A percentile compares a stretch with the other conserved stretches of the same genome.
phyloP scores from a whole-genome alignment of 2,888 invertebrate genomes.

The Agrotis exclamationis region DNA sequence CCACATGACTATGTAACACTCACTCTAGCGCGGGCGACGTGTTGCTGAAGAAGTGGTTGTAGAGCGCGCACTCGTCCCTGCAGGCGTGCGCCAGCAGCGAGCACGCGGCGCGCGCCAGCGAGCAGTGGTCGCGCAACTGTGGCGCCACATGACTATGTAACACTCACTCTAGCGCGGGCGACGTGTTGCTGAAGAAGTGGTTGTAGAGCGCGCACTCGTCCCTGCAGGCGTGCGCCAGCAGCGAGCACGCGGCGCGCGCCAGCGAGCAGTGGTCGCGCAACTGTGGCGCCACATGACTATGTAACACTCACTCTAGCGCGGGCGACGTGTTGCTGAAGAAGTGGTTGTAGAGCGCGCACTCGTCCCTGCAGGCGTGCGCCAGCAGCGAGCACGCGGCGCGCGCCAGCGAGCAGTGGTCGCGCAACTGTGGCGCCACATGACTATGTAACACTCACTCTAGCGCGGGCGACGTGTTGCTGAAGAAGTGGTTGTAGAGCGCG shows the following conservation, averaged over 20 bases:
- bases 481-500: conserved; percentile 97
- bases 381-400: conserved; percentile 95
- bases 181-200: conserved; percentile 96
- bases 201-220: conserved; percentile 98
- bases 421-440: conserved; percentile 84
- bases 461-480: conserved; percentile 92
- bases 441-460: conserved; percentile 90
- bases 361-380: conserved; percentile 98
- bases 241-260: conserved; percentile 93
- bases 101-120: conserved; percentile 94
- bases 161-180: conserved; percentile 92
- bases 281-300: neutral
- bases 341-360: conserved; percentile 97
- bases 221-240: conserved; percentile 97
- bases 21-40: conserved; percentile 93
- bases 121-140: conserved; percentile 92
- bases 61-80: conserved; percentile 98
- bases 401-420: conserved; percentile 83
- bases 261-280: conserved; percentile 93
- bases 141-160: neutral
- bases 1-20: conserved; percentile 67
- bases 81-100: conserved; percentile 98
- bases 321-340: conserved; percentile 95
- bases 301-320: conserved; percentile 91
- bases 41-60: conserved; percentile 96